Conservation (phyloP, 2,888 invertebrate species). For the Hyalella azteca region DNA sequence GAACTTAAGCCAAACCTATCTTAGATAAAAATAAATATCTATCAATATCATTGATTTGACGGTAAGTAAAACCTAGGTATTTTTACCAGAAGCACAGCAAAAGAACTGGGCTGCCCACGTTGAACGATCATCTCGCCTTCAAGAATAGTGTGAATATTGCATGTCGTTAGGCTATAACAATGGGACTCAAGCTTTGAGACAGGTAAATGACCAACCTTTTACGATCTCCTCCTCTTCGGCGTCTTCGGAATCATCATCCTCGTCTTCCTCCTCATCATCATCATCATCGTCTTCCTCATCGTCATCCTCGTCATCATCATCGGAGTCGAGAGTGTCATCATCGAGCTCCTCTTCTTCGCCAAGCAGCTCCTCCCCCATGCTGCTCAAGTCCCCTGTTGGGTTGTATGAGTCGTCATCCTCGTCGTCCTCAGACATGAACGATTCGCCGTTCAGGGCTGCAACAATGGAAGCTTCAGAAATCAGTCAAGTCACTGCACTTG, state of each 20-base stretch:
- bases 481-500: background rate
- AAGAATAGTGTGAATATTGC: no score
- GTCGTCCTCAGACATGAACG: background rate
- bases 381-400: background rate
- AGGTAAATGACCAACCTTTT: no score
- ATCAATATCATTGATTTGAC: no score
- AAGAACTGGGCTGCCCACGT: no score
- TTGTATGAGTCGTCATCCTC: slow-evolving; percentile 18
- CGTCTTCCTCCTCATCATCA: slow-evolving; percentile 56
- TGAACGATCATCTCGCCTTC: no score
- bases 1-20: no score
- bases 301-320: slow-evolving; percentile 44
- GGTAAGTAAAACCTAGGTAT: no score
- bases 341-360: background rate
- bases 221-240: slow-evolving; percentile 65
- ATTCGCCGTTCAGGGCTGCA: background rate
- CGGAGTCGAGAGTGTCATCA: slow-evolving; percentile 1
- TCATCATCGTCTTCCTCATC: slow-evolving; percentile 60
- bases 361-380: slow-evolving; percentile 19
- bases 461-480: background rate
- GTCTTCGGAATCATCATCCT: slow-evolving; percentile 67
- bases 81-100: no score
- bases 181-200: no score
- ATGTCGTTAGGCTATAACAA: no score
- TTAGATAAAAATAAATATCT: no score